phyloP scores from a whole-genome alignment of 2,113 vertebrate species.

The Leucosticte australis region DNA sequence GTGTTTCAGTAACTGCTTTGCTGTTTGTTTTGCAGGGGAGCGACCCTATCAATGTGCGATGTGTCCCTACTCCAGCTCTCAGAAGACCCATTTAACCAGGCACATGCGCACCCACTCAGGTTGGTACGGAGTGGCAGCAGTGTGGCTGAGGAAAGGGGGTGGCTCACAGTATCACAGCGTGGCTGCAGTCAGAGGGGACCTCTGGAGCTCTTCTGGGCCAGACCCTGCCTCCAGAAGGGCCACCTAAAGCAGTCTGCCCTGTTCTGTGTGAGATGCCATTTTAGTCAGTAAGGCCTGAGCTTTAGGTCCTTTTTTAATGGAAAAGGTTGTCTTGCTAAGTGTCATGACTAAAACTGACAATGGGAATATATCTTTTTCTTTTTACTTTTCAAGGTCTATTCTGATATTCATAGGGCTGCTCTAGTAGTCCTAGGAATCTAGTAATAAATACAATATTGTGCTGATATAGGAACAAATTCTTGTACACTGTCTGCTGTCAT shows the following conservation, averaged over 20 bases:
- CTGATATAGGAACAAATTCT: background rate
- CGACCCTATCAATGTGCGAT: constrained; percentile 93
- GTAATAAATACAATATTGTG: background rate
- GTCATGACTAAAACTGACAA: background rate
- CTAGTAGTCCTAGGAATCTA: background rate
- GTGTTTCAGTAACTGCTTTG: background rate
- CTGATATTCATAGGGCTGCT: background rate
- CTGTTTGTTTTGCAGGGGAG: constrained; percentile 81
- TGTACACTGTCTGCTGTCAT: background rate
- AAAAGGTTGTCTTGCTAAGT: background rate
- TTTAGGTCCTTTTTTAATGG: background rate
- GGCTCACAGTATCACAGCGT: background rate
- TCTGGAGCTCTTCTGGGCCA: background rate
- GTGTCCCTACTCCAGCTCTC: constrained; percentile 96
- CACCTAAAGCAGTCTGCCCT: background rate
- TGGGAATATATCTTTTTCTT: background rate
- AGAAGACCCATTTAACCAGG: constrained; percentile 97
- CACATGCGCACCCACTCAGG: constrained; percentile 99
- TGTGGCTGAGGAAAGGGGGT: background rate
- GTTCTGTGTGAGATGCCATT: background rate
- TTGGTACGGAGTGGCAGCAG: constrained; percentile 66
- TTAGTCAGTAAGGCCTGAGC: background rate
- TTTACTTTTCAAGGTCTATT: background rate
- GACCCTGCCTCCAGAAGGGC: background rate
- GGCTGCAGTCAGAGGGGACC: background rate